Percentiles rank a stretch among this genome's conserved stretches.
These are phyloP conservation scores for Melanostigma gelatinosum DNA, from an alignment of 2,113 vertebrate species.

Conservation along the genomic window DNA sequence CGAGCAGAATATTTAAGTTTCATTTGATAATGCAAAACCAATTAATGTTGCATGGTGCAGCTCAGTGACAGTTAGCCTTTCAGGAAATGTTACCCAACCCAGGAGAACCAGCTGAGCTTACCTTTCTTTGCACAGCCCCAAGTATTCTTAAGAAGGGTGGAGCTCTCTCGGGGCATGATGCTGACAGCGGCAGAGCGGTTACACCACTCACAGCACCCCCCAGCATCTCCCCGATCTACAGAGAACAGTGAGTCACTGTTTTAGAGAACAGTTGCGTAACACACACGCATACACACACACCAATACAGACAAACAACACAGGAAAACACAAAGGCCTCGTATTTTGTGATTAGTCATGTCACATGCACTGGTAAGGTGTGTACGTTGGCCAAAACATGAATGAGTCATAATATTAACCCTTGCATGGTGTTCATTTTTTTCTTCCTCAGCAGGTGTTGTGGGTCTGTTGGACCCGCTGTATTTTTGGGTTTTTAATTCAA, in stretches of 20 bases:
- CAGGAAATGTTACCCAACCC: conserved; percentile 40
- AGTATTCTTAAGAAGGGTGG: conserved; percentile 65
- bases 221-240: conserved; percentile 30
- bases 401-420: conserved; percentile 66
- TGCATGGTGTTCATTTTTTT: too few relatives aligned
- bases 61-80: conserved; percentile 8
- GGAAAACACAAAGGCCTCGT: conserved; percentile 19
- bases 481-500: too few relatives aligned
- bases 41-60: not conserved
- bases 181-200: conserved; percentile 39
- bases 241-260: conserved; percentile 58
- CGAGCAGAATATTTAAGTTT: not conserved
- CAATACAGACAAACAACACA: conserved; percentile 2
- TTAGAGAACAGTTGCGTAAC: too few relatives aligned
- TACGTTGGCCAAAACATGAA: conserved; percentile 21
- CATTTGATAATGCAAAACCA: not conserved
- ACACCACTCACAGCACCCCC: conserved; percentile 51
- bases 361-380: conserved; percentile 28
- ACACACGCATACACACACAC: too few relatives aligned
- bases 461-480: too few relatives aligned
- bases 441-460: too few relatives aligned
- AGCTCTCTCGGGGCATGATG: conserved; percentile 52
- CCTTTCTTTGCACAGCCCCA: conserved; percentile 53
- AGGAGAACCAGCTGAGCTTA: conserved; percentile 64
- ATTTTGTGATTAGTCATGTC: conserved; percentile 53